Evolutionary conservation across 1,140 invertebrate genomes (phyloP), one percentile per base, ranked within the genome.

Genomic region (Drosophila nikananu): DNA sequence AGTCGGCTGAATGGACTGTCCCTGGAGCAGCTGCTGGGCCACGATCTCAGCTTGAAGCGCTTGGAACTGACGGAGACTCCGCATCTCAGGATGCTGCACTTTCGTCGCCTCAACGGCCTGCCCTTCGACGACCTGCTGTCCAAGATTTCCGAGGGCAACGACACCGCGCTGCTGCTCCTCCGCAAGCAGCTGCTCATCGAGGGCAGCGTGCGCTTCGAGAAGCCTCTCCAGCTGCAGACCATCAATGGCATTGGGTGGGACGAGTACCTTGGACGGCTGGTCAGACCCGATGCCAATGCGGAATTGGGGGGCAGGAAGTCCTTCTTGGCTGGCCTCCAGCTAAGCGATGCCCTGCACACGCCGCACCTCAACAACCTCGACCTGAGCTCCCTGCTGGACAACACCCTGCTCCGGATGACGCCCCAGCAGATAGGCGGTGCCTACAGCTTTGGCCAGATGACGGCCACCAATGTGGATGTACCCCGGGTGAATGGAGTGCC

Each of bases 121-220:
- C 42, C 81, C 12, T 81, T 92, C 10, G 77, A 92, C 46, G 72
- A 82, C 23, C 52, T 92, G 52, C 77, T 92, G 21, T 48, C 55
- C 19, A 71, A 71, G 35, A 52, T 81, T 0, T 70, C 73, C 17
- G 58, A 44, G n/a, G 37, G 19, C 1, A 19, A 52, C 9, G n/a
- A 44, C 9, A 49, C 77, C 9, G 9, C 35, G 6, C 60, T 52
- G 19, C 57, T 92, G 8, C 64, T 91, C 10, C 72, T 92, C 0
- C 83, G 65, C 54, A 92, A 92, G 35, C 83, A 92, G 30, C 55
- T 92, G 1, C 63, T 92, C 15, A 68, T 92, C 7, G 81, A 92
- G 37, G 91, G 91, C 3, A 92, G 90, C 54, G 83, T 91, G 3
- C 48, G 77, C 9, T 92, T 92, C 27, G 68, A 76, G 5, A 44